A percentile compares a stretch with the other conserved stretches of the same genome.
phyloP scores from a whole-genome alignment of 2,888 invertebrate genomes.

The Philopedon plagiatum region DNA sequence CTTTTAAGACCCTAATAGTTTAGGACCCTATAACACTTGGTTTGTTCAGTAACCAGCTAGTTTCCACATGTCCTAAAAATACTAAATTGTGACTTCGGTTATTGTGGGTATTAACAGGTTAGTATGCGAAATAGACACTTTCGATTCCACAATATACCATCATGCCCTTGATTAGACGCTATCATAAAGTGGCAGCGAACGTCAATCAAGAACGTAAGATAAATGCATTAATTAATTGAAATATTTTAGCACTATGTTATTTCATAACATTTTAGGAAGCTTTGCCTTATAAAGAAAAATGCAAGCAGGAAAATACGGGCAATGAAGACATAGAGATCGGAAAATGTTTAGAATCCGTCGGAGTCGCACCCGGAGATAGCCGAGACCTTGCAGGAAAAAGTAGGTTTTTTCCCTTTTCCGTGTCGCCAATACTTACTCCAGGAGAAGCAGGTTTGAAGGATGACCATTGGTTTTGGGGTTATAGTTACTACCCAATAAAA shows the following conservation, averaged over 20 bases:
- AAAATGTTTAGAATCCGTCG: slow-evolving; percentile 87
- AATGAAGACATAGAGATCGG: slow-evolving; percentile 95
- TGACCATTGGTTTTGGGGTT: slow-evolving; percentile 93
- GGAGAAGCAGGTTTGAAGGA: slow-evolving; percentile 77
- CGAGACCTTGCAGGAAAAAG: slow-evolving; percentile 88
- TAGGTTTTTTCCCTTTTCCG: slow-evolving; percentile 94
- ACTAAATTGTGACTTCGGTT: no score
- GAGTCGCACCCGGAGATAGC: slow-evolving; percentile 90
- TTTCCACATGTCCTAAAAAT: no score
- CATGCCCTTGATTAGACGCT: no score
- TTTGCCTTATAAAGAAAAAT: slow-evolving; percentile 54
- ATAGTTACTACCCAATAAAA: slow-evolving; percentile 91
- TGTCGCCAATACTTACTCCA: slow-evolving; percentile 93
- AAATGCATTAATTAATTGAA: no score
- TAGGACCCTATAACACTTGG: no score
- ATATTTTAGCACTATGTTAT: not conserved
- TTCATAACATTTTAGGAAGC: slow-evolving; percentile 55
- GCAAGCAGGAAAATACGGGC: slow-evolving; percentile 74
- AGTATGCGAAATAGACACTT: no score
- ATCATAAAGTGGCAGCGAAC: no score
- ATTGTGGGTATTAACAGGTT: no score
- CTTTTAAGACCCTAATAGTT: no score
- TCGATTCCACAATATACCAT: no score
- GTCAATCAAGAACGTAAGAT: no score
- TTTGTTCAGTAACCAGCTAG: no score